Evolutionary conservation across 2,888 invertebrate genomes (phyloP), one percentile per base, ranked within the genome.

Genomic region (Brachyopa scutellaris): DNA sequence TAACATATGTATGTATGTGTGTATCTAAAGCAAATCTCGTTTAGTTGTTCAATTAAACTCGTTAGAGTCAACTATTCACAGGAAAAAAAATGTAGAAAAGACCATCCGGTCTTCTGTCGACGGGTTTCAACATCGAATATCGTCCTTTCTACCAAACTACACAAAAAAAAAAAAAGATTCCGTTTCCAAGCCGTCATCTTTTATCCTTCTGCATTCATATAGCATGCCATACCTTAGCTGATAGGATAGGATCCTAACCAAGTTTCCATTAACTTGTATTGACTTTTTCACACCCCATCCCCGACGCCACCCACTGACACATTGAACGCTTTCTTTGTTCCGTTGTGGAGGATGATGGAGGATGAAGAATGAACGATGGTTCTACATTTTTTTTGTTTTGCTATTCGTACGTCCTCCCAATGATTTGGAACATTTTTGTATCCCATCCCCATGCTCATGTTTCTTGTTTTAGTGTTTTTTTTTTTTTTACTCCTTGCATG

Each of bases 1-100:
- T 15, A 15, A n/a, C 38, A 40, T 53, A 33, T 6, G 9, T 8
- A 40, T 6, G 36, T 33, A 40, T 53, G 21, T 6, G 9, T 8
- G 15, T 6, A 45, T 33, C 23, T 33, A 45, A 42, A 67, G 57
- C 64, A 72, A 78, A 78, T 78, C 78, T 72, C 57, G 64, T 78
- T 78, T 64, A 78, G 57, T 64, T 78, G 78, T 77, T 77, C 77
- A 77, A 77, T 77, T 77, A 77, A 77, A 77, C 61, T 62, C 40
- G 70, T 70, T 57, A 70, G 19, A 77, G 55, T 64, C 62, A 70
- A 66, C 53, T 76, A 45, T 57, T 73, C 13, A 23, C 11, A 66
- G 51, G 23, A 19, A 29, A 38, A 31, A 70, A 17, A 13, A 53
- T 11, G 11, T n/a, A 11, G 9, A 19, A 57, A 40, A 55, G 36